Conservation (phyloP, 1,140 invertebrate species). For the Monochamus saltuarius region DNA sequence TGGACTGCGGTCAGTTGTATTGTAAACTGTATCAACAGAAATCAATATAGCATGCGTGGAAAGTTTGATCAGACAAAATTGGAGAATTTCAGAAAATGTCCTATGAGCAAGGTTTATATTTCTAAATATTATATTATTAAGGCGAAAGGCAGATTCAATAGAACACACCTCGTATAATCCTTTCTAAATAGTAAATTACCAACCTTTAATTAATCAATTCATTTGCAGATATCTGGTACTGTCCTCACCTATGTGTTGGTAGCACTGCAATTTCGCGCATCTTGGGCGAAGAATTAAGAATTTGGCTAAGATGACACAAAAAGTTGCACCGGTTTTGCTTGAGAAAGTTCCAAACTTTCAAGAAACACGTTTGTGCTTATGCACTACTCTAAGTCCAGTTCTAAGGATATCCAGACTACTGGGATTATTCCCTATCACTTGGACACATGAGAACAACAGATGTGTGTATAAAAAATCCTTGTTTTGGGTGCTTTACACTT, state of each 20-base stretch:
- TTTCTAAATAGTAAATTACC: too few relatives aligned
- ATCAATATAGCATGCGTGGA: too few relatives aligned
- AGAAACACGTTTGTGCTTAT: constrained; percentile 32
- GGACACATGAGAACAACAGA: constrained; percentile 19
- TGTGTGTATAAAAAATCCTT: constrained; percentile 33
- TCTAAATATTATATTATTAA: too few relatives aligned
- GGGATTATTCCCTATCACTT: constrained; percentile 38
- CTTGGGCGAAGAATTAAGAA: constrained; percentile 30
- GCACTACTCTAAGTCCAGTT: constrained; percentile 30
- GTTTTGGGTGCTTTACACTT: constrained; percentile 33
- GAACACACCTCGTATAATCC: too few relatives aligned
- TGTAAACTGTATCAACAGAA: too few relatives aligned
- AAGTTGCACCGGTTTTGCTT: background rate
- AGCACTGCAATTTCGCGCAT: constrained; percentile 41
- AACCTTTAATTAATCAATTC: too few relatives aligned
- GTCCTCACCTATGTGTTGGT: constrained; percentile 44
- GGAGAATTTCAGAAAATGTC: too few relatives aligned
- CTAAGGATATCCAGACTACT: constrained; percentile 29
- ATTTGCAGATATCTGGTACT: constrained; percentile 40
- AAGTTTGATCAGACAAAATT: too few relatives aligned
- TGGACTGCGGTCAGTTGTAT: too few relatives aligned
- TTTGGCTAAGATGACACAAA: background rate
- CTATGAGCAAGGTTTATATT: too few relatives aligned
- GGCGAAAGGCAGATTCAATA: too few relatives aligned
- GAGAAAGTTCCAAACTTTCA: background rate